phyloP scores from a whole-genome alignment of 2,113 vertebrate genomes.

The Coreoperca whiteheadi region DNA sequence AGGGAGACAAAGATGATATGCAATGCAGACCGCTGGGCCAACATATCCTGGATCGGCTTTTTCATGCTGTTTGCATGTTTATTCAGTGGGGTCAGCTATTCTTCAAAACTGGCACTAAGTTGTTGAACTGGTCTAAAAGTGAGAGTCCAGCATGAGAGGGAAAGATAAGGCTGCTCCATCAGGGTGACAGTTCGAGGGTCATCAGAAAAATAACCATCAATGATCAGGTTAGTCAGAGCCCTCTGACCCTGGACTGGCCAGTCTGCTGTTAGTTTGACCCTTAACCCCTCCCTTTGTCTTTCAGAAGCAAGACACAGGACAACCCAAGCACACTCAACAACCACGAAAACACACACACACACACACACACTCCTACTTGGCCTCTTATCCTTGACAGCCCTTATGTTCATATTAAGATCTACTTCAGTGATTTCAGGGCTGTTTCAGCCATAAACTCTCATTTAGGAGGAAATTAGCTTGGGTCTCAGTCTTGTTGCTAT shows the following conservation, averaged over 20 bases:
- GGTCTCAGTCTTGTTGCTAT: slow-evolving; percentile 77
- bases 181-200: slow-evolving; percentile 48
- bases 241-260: slow-evolving; percentile 74
- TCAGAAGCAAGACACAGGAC: slow-evolving; percentile 60
- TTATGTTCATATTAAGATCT: slow-evolving; percentile 83
- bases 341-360: slow-evolving; percentile 29
- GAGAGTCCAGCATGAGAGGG: slow-evolving; percentile 45
- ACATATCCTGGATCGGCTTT: neutral
- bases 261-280: slow-evolving; percentile 81
- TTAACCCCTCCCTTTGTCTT: slow-evolving; percentile 75
- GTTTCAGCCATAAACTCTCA: slow-evolving; percentile 84
- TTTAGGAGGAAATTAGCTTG: slow-evolving; percentile 83
- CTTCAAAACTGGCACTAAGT: neutral
- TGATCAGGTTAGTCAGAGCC: slow-evolving; percentile 81
- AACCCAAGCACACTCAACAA: slow-evolving; percentile 45
- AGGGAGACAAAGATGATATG: neutral
- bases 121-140: slow-evolving; percentile 43
- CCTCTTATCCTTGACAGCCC: slow-evolving; percentile 82
- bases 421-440: slow-evolving; percentile 76
- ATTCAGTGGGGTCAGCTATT: neutral
- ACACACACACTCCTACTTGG: slow-evolving; percentile 47
- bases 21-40: no score
- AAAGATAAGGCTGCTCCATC: slow-evolving; percentile 44
- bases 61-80: neutral
- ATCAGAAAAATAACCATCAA: slow-evolving; percentile 72